Base-by-base conservation (phyloP, 1,140 invertebrate genomes). In the Whitmania pigra region DNA sequence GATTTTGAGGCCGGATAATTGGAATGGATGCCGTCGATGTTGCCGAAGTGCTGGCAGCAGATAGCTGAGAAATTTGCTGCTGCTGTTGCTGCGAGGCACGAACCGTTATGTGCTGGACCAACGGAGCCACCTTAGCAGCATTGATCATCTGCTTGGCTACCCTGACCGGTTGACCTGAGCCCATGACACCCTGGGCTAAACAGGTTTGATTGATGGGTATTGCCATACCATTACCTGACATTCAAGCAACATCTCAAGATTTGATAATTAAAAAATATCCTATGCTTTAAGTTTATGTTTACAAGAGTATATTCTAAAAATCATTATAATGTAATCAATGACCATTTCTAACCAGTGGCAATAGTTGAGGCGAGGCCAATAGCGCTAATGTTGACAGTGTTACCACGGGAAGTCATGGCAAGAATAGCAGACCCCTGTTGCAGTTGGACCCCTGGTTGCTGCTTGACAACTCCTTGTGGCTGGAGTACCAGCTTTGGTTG, bases 91-190 rank as follows among this genome's bases (percentile, higher is more conserved):
- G 57, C 18, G 57, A 11, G 57, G 57, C 11, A 63, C 57, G 57
- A 63, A 63, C 57, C 6, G 57, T 63, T 22, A 63, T n/a, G 11
- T 63, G 57, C 57, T 63, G 57, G 29, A 63, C 57, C 11, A n/a
- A 25, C 29, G 57, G 57, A 22, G 57, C 22, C 22, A 63, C 29
- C 29, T 63, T 63, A n/a, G 22, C 11, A 0, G 20, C 22, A n/a
- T 31, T 63, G 22, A 63, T 25, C 57, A 63, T 63, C 57, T 63
- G 57, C 57, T 63, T 63, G 57, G 57, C 22, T 13, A 63, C 57
- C 29, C 57, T 63, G 57, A 63, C 57, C 43, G 43, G 43, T 63
- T 63, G 57, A 11, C 57, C 57, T n/a, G 57, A 63, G 57, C 57
- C 57, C 57, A 63, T n/a, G 22, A 63, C 43, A 17, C 43, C 18